These are phyloP conservation scores for Ia io DNA, from an alignment of 2,113 vertebrate genomes.

Conservation along the genomic window DNA sequence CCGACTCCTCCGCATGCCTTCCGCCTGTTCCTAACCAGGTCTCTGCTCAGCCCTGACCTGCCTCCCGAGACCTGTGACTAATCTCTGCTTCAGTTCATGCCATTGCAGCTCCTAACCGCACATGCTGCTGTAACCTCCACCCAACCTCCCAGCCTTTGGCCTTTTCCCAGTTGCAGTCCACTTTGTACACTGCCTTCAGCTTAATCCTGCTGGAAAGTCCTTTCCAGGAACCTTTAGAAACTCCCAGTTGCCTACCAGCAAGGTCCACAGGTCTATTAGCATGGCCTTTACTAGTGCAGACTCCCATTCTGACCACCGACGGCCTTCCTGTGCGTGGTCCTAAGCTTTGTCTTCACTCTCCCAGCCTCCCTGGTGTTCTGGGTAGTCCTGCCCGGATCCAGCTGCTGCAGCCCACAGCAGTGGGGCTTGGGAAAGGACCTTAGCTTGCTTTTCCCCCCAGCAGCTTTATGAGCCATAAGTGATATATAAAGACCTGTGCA, in stretches of 20 bases:
- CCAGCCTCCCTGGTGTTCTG: not conserved
- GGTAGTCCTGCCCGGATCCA: too few relatives aligned
- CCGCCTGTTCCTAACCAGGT: not conserved
- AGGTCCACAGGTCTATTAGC: not conserved
- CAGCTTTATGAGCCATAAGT: not conserved
- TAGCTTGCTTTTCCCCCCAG: not conserved
- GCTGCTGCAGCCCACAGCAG: not conserved
- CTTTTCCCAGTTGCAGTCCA: not conserved
- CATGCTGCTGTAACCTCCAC: not conserved
- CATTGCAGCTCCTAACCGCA: not conserved
- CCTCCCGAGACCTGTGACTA: not conserved
- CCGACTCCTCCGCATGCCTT: not conserved
- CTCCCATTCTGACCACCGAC: not conserved
- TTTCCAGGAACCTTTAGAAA: not conserved
- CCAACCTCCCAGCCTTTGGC: not conserved
- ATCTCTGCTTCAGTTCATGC: not conserved
- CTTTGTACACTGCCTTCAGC: not conserved
- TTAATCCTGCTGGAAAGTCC: not conserved
- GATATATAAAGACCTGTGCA: not conserved
- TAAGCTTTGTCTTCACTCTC: not conserved
- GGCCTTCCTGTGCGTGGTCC: not conserved
- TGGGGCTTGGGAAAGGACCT: not conserved
- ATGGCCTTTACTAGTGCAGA: not conserved
- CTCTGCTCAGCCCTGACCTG: not conserved
- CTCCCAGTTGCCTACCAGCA: not conserved